Evolutionary conservation across 2,797 vertebrate species (phyloP).

Genomic region (Lepilemur septentrionalis): DNA sequence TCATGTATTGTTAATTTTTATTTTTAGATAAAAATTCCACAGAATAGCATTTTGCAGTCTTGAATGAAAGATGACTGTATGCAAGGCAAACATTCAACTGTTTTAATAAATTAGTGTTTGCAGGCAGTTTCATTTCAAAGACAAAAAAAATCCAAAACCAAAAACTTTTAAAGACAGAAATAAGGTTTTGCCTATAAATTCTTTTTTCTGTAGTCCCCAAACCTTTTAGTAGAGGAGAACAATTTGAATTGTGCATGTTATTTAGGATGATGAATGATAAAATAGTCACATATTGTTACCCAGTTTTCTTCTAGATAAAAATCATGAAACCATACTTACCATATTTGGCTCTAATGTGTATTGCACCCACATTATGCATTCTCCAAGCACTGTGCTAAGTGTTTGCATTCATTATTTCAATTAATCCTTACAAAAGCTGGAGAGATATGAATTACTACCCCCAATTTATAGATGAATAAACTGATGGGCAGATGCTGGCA

Average conservation of each 20-base stretch:
- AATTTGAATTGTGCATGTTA: not conserved
- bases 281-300: not conserved
- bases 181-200: not conserved
- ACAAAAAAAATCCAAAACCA: not conserved
- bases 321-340: not conserved
- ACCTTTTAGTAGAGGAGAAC: not conserved
- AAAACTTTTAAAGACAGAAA: constrained; percentile 30
- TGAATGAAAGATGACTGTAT: not conserved
- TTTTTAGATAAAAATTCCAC: not conserved
- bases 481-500: not conserved
- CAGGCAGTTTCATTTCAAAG: not conserved
- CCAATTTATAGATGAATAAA: not conserved
- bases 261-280: constrained; percentile 9
- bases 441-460: not conserved
- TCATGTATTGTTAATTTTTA: not conserved
- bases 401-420: not conserved
- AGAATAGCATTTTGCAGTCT: not conserved
- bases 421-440: not conserved
- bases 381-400: not conserved
- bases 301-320: not conserved
- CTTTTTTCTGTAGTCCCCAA: not conserved
- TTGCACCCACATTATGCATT: not conserved
- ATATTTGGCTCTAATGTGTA: not conserved
- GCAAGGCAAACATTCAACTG: not conserved
- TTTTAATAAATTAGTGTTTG: not conserved